A percentile compares a stretch with the other conserved stretches of the same genome.
Conservation (phyloP, 2,888 invertebrate species). For the Chrysolina oricalcia region DNA sequence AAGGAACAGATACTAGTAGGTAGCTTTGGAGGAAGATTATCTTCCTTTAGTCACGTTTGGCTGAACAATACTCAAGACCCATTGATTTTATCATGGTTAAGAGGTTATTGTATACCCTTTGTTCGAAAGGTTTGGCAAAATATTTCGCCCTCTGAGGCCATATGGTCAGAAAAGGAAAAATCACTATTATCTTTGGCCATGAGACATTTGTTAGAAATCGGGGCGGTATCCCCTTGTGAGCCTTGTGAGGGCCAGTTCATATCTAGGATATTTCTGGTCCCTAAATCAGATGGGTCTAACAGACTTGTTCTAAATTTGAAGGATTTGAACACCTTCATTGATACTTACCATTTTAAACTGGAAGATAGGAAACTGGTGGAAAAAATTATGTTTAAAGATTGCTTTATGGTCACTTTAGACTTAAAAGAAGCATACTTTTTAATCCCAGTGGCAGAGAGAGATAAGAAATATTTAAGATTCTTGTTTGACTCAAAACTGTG, state of each 20-base stretch:
- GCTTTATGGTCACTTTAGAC: constrained; percentile 38
- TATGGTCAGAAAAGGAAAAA: no score
- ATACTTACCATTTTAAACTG: constrained; percentile 40
- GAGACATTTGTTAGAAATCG: background rate
- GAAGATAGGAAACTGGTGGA: constrained; percentile 35
- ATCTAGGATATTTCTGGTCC: constrained; percentile 2
- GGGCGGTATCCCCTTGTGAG: background rate
- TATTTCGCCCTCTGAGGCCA: background rate
- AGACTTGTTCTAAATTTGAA: constrained; percentile 31
- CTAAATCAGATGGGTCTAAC: constrained; percentile 8
- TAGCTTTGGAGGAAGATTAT: no score
- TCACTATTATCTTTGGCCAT: no score
- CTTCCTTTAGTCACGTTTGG: no score
- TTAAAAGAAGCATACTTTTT: constrained; percentile 46
- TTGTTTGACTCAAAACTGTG: no score
- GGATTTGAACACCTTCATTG: constrained; percentile 18
- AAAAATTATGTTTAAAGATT: constrained; percentile 28
- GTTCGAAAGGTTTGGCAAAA: no score
- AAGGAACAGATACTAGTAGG: no score
- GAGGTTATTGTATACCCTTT: no score
- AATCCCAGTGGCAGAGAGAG: no score
- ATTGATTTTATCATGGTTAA: no score
- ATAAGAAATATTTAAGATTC: no score
- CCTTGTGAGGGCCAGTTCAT: constrained; percentile 10
- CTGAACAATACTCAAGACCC: no score